Evolutionary conservation across 2,888 invertebrate genomes (phyloP).

Genomic region (Tolmerus cingulatus): DNA sequence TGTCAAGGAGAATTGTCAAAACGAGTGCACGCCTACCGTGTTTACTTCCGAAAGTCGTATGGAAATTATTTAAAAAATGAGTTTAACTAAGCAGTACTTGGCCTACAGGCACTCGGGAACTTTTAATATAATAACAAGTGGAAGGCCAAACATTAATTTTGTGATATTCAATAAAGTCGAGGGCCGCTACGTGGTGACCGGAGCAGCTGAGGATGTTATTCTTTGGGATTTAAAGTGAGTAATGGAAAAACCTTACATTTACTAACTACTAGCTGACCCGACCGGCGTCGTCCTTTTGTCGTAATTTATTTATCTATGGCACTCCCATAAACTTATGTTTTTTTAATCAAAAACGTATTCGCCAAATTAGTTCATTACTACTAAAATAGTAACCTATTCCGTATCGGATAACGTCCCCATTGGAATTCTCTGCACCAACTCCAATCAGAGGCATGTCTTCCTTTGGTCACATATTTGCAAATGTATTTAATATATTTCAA

Average conservation of each 20-base stretch:
- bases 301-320: too few relatives aligned
- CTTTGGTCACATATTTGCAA: too few relatives aligned
- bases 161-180: conserved; percentile 79
- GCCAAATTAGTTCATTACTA: too few relatives aligned
- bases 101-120: conserved; percentile 83
- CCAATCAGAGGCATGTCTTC: too few relatives aligned
- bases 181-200: conserved; percentile 88
- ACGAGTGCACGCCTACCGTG: not conserved
- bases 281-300: too few relatives aligned
- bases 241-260: not conserved
- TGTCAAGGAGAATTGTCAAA: not conserved
- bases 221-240: conserved; percentile 90
- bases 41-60: not conserved
- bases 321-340: too few relatives aligned
- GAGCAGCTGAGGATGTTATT: conserved; percentile 91
- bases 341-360: too few relatives aligned
- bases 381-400: too few relatives aligned
- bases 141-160: conserved; percentile 81
- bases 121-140: conserved; percentile 87
- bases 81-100: conserved; percentile 92
- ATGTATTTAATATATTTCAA: too few relatives aligned
- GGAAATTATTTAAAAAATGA: conserved; percentile 68
- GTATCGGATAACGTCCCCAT: too few relatives aligned
- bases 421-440: too few relatives aligned
- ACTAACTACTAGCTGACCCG: too few relatives aligned